A percentile compares a stretch with the other conserved stretches of the same genome.
Evolutionary conservation across 2,113 vertebrate species (phyloP).

Genomic region (Pterocles gutturalis): DNA sequence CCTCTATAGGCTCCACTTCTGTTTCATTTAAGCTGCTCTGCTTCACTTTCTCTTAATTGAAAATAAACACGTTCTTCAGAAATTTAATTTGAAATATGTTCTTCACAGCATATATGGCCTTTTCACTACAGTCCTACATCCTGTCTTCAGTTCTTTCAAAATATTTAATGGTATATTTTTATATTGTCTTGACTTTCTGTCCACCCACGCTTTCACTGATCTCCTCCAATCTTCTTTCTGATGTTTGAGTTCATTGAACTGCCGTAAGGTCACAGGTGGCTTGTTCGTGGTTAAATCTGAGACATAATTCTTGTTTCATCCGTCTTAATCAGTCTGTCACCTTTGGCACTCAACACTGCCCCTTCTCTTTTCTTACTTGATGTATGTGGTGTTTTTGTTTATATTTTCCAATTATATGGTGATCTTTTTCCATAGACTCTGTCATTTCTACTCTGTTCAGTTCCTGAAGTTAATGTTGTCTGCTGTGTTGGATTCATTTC

Average conservation of each 20-base stretch:
- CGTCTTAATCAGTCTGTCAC: neutral
- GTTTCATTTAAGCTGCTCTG: neutral
- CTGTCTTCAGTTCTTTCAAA: constrained; percentile 9
- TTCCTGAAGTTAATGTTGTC: neutral
- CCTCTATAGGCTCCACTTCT: neutral
- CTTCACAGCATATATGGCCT: neutral
- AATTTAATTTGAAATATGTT: neutral
- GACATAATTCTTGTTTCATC: neutral
- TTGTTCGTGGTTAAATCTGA: neutral
- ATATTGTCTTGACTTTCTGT: neutral
- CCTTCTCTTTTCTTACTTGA: neutral
- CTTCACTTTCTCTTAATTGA: neutral
- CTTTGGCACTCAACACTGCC: neutral
- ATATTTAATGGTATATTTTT: constrained; percentile 41
- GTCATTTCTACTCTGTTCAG: neutral
- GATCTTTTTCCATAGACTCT: neutral
- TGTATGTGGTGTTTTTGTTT: neutral
- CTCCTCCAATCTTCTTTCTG: neutral
- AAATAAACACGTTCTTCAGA: neutral
- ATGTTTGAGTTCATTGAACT: neutral
- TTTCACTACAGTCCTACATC: neutral
- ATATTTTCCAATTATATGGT: neutral
- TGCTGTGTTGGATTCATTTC: neutral
- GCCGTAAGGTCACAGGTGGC: constrained; percentile 17
- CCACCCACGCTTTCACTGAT: neutral